These are phyloP conservation scores for Anneissia japonica DNA, from an alignment of 35 echinoderm and acorn worm genomes.

Conservation along the genomic window DNA sequence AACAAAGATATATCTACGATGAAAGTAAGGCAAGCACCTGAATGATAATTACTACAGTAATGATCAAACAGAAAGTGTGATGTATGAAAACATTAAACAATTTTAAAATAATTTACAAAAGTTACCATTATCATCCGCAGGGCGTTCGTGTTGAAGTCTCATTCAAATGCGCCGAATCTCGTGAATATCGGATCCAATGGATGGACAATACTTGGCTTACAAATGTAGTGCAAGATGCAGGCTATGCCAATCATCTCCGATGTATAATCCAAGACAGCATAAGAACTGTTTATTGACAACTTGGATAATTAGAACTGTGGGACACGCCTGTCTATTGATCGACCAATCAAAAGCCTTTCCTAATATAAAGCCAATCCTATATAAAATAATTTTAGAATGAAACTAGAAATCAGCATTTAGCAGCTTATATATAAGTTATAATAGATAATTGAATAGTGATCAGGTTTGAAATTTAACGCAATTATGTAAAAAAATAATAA, in stretches of 20 bases:
- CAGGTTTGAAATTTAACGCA: no score
- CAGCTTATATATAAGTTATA: no score
- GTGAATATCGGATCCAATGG: conserved; percentile 72
- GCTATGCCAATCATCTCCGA: conserved; percentile 68
- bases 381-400: no score
- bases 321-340: no score
- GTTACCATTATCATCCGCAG: not conserved
- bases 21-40: not conserved
- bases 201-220: conserved; percentile 53
- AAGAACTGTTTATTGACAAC: not conserved
- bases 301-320: no score
- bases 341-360: no score
- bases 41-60: not conserved
- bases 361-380: no score
- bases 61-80: no score
- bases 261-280: conserved; percentile 46
- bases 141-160: conserved; percentile 45
- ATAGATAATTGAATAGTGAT: no score
- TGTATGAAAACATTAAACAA: not conserved
- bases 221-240: conserved; percentile 31
- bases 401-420: no score
- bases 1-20: not conserved
- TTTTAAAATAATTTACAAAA: not conserved
- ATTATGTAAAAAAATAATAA: no score
- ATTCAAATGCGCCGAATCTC: conserved; percentile 41